Conservation (phyloP, 1,140 invertebrate genomes). For the Zeugodacus cucurbitae region DNA sequence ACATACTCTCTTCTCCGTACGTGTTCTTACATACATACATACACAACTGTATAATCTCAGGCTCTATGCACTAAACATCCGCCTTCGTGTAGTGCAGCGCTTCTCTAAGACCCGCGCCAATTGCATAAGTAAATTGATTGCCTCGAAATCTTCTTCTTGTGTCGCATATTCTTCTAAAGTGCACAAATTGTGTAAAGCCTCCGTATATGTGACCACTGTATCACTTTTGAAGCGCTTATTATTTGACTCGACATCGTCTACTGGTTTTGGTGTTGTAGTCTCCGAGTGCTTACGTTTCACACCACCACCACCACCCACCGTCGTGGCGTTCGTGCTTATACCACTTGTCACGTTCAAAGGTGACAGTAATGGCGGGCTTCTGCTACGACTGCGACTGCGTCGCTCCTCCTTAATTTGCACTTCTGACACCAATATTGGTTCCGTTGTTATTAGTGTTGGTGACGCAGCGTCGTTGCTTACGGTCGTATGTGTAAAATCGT, state of each 20-base stretch:
- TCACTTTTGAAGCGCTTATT: background rate
- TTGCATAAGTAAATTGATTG: constrained; percentile 44
- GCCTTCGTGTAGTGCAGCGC: constrained; percentile 28
- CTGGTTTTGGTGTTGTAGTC: background rate
- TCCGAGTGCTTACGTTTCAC: background rate
- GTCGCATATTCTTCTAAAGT: constrained; percentile 43
- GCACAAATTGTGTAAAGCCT: constrained; percentile 1
- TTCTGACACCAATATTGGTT: background rate
- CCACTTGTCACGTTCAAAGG: background rate
- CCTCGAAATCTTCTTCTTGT: constrained; percentile 43
- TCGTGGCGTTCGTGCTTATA: background rate
- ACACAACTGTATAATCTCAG: too few relatives aligned
- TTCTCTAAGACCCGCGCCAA: constrained; percentile 42
- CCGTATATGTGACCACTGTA: background rate
- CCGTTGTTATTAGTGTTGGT: background rate
- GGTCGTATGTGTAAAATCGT: too few relatives aligned
- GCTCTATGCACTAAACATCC: too few relatives aligned
- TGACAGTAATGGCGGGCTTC: background rate
- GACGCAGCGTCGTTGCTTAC: too few relatives aligned
- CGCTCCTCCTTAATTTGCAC: background rate
- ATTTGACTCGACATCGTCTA: background rate
- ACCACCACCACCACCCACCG: background rate
- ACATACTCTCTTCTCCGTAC: background rate
- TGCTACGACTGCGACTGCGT: background rate
- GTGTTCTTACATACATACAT: background rate